phyloP scores from a whole-genome alignment of 2,113 vertebrate species.

The Phocoena phocoena region DNA sequence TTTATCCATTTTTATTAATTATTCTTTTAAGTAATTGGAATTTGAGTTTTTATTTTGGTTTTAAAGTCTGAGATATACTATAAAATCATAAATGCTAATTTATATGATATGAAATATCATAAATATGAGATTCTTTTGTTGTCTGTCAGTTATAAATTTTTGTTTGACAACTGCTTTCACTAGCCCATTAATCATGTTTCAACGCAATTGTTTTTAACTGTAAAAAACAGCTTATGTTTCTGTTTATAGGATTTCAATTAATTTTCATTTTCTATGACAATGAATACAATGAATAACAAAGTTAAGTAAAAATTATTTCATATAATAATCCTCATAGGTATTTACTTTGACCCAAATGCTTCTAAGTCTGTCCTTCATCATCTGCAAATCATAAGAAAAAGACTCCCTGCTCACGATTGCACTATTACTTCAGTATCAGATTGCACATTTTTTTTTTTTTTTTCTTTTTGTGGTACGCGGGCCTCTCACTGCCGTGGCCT shows the following conservation, averaged over 20 bases:
- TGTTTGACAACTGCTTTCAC: background rate
- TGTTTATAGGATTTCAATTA: background rate
- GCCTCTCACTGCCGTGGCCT: too few relatives aligned
- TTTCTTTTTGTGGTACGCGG: too few relatives aligned
- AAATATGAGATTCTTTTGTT: background rate
- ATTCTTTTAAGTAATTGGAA: background rate
- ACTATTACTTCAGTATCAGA: background rate
- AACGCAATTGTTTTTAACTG: background rate
- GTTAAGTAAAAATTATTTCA: background rate
- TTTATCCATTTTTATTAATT: background rate
- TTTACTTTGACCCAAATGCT: background rate
- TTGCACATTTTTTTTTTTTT: background rate
- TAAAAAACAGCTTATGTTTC: background rate
- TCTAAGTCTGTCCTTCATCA: background rate
- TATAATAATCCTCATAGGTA: background rate
- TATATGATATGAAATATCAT: background rate
- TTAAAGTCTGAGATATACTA: background rate
- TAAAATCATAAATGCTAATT: background rate
- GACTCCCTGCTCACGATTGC: background rate
- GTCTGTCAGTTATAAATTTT: background rate
- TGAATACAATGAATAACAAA: background rate
- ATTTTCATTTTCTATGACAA: conserved; percentile 16
- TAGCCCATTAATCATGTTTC: background rate
- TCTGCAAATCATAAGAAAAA: background rate
- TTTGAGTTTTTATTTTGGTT: background rate